These are phyloP conservation scores for Emmelina monodactyla DNA, from an alignment of 2,888 invertebrate species.

Conservation along the genomic window DNA sequence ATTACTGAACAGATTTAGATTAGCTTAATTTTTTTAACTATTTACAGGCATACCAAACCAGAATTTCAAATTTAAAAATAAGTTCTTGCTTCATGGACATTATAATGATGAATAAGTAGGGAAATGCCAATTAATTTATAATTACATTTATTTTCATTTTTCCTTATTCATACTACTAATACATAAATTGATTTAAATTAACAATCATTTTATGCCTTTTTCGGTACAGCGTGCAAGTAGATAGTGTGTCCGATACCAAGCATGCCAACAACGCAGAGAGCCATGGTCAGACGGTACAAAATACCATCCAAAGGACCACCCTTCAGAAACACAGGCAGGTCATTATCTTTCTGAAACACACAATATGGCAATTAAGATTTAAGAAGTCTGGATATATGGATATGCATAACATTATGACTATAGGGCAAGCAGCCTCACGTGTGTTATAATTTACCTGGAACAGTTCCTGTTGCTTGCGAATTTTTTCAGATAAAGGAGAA, in stretches of 20 bases:
- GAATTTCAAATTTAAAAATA: too few relatives aligned
- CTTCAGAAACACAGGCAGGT: conserved; percentile 66
- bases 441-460: conserved; percentile 41
- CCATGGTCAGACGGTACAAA: conserved; percentile 49
- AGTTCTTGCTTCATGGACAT: too few relatives aligned
- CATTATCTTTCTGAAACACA: conserved; percentile 68
- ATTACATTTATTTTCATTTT: too few relatives aligned
- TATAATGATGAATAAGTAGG: too few relatives aligned
- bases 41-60: too few relatives aligned
- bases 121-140: too few relatives aligned
- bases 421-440: too few relatives aligned
- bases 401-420: too few relatives aligned
- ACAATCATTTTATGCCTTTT: conserved; percentile 31
- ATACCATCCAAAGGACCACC: conserved; percentile 61
- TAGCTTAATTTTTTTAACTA: too few relatives aligned
- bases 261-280: conserved; percentile 41
- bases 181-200: conserved; percentile 5
- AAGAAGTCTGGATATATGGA: too few relatives aligned
- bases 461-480: conserved; percentile 36
- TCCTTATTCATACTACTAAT: not conserved
- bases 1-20: too few relatives aligned
- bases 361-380: too few relatives aligned
- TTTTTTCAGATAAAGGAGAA: conserved; percentile 34
- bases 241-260: conserved; percentile 43
- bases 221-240: conserved; percentile 41